Evolutionary conservation across 2,888 invertebrate species (phyloP).

Genomic region (Eremobia ochroleuca): DNA sequence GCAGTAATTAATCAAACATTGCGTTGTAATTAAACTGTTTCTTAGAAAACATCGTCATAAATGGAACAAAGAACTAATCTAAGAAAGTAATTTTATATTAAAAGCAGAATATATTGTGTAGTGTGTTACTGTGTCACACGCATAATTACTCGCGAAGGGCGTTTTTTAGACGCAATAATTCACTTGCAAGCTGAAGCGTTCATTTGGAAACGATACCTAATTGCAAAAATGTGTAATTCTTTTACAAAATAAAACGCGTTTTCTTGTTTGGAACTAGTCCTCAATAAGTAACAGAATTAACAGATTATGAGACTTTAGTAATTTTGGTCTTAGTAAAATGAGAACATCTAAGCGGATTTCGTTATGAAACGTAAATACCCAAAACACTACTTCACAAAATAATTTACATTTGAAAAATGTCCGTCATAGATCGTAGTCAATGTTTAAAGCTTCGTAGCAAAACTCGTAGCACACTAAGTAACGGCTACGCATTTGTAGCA

Average conservation of each 20-base stretch:
- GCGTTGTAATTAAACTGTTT: slow-evolving; percentile 25
- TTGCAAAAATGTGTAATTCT: slow-evolving; percentile 32
- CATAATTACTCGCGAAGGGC: slow-evolving; percentile 54
- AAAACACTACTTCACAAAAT: slow-evolving; percentile 15
- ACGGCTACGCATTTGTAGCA: slow-evolving; percentile 39
- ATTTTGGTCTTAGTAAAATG: slow-evolving; percentile 22
- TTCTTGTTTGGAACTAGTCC: slow-evolving; percentile 2
- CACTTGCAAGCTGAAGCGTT: slow-evolving; percentile 31
- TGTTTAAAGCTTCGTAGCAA: slow-evolving; percentile 27
- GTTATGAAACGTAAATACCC: slow-evolving; percentile 31
- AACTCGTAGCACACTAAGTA: slow-evolving; percentile 26
- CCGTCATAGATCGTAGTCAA: slow-evolving; percentile 16
- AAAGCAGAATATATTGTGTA: slow-evolving; percentile 38
- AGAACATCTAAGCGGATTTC: slow-evolving; percentile 21
- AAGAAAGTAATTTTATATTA: slow-evolving; percentile 65
- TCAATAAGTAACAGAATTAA: slow-evolving; percentile 14
- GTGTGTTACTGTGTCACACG: slow-evolving; percentile 47
- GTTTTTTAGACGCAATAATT: slow-evolving; percentile 44
- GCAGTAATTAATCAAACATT: slow-evolving; percentile 15
- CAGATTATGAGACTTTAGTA: slow-evolving; percentile 10
- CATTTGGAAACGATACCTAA: slow-evolving; percentile 37
- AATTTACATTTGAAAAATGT: background rate
- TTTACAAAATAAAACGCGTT: slow-evolving; percentile 27
- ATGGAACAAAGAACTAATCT: slow-evolving; percentile 29
- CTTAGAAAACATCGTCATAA: slow-evolving; percentile 25